Evolutionary conservation across 2,113 vertebrate species (phyloP), one percentile per base, ranked within the genome.

Genomic region (Benthochromis sp.): DNA sequence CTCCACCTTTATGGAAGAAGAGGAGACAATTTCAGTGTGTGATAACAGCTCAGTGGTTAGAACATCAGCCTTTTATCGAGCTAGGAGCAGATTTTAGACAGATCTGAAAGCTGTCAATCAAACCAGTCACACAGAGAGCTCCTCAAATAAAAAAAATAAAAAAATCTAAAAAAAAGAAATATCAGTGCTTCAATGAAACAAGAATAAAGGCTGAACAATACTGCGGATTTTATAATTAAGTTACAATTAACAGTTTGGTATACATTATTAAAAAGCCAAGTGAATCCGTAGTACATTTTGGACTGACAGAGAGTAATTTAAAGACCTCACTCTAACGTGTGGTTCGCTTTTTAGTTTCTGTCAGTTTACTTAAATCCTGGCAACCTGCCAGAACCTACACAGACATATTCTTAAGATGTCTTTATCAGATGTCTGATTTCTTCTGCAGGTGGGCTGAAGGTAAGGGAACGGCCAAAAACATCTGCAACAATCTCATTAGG

Each of bases 1-100:
- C 3, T 94, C 89, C 0, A 83, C 4, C 17, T 98, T 95, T 3
- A 94, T 95, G 17, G 19, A 87, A n/a, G 86, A 36, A 83, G 2
- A 6, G 29, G 19, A 66, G 40, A 83, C 8, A 19, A 34, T 71
- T 50, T 88, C 6, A 43, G 31, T 29, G 31, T 36, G 12, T 24
- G 19, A 63, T 10, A 14, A 61, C 7, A 27, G 31, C 17, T 17
- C 24, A 76, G 14, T 43, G 61, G n/a, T 38, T 54, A 71, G 13
- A 84, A 53, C 7, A 69, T 21, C 21, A 40, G 11, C 36, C 14
- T 40, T 81, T 81, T 57, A 50, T 47, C 3, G 5, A 76, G 43
- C 14, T 7, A 9, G 40, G 9, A 16, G 24, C 71, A 29, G 43
- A 29, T 76, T 76, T 19, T 29, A 76, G 16, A 29, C 71, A 47